Base-by-base conservation (phyloP, 1,140 invertebrate genomes). In the Antheraea pernyi region DNA sequence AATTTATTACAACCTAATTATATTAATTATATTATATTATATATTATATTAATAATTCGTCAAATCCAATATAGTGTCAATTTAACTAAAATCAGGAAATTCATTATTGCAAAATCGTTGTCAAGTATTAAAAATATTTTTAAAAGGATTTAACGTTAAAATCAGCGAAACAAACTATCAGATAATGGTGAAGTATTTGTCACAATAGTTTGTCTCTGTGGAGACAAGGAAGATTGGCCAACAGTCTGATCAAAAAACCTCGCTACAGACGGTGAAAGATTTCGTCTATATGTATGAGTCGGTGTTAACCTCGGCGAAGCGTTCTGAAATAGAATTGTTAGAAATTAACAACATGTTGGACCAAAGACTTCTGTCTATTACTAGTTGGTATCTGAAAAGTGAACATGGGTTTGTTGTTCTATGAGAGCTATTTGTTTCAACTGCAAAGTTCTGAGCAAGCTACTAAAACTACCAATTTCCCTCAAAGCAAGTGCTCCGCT, bases 191-290 rank as follows among this genome's bases (percentile, higher is more conserved):
- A 80, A 63, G 67, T 67, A 9, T 66, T 72, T 9, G 67, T 48
- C 36, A 79, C 37, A 58, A 77, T 65, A 16, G 70, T 72, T 68
- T 74, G 78, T 76, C 75, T 76, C 11, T 84, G 80, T 22, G 85
- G 79, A 36, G 82, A 82, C 36, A 89, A 70, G 7, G 80, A 75
- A 10, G 81, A 61, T 66, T 88, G 87, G 48, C 65, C 69, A 19
- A 83, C 81, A n/a, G 85, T 83, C 69, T 89, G 82, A 67, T 89
- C 67, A 53, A 91, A 91, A 69, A 91, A 91, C 53, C 78, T 81
- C 11, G 87, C 89, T 16, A 91, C 89, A 10, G 88, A 89, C 6
- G 89, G 89, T 11, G 89, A 91, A 53, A 91, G 75, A 69, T 85
- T 87, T 70, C 85, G 78, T 10, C 19, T 48, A 48, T 46, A 19